A percentile compares a stretch with the other conserved stretches of the same genome.
phyloP scores from a whole-genome alignment of 53 echinoderm and acorn worm species.

The Holothuria leucospilota region DNA sequence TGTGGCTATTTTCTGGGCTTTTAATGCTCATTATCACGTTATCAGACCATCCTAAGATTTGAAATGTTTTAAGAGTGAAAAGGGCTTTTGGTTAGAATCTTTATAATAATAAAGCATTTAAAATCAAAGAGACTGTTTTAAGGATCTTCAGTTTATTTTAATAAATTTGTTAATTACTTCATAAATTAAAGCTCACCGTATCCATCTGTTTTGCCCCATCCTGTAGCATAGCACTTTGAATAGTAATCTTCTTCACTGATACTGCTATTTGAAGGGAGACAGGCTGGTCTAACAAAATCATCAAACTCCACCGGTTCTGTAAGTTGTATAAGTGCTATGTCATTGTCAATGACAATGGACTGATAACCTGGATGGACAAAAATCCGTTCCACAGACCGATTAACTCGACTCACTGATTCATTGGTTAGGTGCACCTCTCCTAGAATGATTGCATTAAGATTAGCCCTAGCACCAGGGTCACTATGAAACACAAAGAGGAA shows the following conservation, averaged over 20 bases:
- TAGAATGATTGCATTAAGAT: slow-evolving; percentile 37
- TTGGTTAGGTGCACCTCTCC: slow-evolving; percentile 48
- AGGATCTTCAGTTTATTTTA: no score
- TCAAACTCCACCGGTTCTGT: slow-evolving; percentile 42
- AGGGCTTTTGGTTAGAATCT: no score
- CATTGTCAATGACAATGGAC: slow-evolving; percentile 16
- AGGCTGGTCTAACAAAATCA: slow-evolving; percentile 47
- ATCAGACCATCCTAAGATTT: no score
- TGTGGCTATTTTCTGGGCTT: no score
- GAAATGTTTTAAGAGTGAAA: no score
- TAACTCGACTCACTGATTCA: slow-evolving; percentile 14
- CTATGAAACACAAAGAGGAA: background rate
- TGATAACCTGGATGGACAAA: slow-evolving; percentile 51
- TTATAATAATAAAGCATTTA: no score
- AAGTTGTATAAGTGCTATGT: slow-evolving; percentile 63
- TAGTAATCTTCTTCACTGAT: background rate
- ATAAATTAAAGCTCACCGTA: background rate
- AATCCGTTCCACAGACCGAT: slow-evolving; percentile 34
- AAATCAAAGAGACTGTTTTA: no score
- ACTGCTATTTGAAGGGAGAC: background rate
- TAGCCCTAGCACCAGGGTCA: slow-evolving; percentile 20
- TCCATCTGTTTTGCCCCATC: slow-evolving; percentile 42
- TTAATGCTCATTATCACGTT: no score
- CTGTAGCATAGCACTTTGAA: slow-evolving; percentile 58
- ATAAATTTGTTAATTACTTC: no score